A percentile compares a stretch with the other conserved stretches of the same genome.
Evolutionary conservation across 92 coral and sea anemone species (phyloP).

Genomic region (Parazoanthus atlanticus): DNA sequence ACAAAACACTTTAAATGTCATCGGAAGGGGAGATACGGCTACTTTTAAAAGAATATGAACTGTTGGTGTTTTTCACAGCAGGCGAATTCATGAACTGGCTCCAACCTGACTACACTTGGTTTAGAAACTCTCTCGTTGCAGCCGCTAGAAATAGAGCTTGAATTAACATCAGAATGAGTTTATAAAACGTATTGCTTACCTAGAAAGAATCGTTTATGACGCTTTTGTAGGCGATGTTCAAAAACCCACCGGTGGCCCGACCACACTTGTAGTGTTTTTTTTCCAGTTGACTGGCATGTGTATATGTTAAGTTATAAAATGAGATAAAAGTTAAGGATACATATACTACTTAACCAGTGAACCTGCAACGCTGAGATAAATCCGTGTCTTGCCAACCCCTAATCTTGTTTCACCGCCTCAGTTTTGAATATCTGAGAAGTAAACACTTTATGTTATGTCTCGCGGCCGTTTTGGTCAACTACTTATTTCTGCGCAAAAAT

Average conservation of each 20-base stretch:
- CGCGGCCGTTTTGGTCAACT: conserved; percentile 37
- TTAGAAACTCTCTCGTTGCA: neutral
- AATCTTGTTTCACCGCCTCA: too few species aligned
- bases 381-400: neutral
- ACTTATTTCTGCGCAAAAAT: conserved; percentile 11
- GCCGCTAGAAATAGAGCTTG: neutral
- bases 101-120: conserved; percentile 9
- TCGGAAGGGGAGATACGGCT: conserved; percentile 7
- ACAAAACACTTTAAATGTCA: neutral
- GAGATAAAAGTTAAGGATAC: neutral
- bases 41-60: neutral
- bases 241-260: neutral
- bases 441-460: conserved; percentile 32
- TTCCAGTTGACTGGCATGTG: neutral
- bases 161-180: neutral
- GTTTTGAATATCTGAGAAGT: neutral
- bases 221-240: neutral
- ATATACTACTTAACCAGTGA: neutral
- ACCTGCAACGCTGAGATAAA: neutral
- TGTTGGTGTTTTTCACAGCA: neutral
- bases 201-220: neutral
- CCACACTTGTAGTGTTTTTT: too few species aligned
- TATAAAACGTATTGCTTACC: neutral
- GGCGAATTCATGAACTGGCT: conserved; percentile 15
- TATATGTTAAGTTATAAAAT: neutral